phyloP scores from a whole-genome alignment of 2,888 invertebrate genomes.

The Sphecodes monilicornis region DNA sequence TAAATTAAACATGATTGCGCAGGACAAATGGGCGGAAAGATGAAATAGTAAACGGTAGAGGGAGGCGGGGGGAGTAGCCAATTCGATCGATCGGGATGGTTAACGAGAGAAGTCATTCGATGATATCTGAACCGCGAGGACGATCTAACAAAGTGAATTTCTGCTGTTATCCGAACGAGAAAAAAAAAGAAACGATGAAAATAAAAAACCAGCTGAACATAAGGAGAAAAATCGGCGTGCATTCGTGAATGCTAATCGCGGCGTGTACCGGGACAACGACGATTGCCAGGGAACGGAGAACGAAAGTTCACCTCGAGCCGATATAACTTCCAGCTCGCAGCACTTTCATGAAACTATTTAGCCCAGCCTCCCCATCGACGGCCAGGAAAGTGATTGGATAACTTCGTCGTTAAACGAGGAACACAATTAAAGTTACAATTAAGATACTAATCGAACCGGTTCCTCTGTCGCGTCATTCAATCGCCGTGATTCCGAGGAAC shows the following conservation, averaged over 20 bases:
- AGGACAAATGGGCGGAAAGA: not conserved
- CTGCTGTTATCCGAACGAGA: not conserved
- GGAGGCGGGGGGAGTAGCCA: not conserved
- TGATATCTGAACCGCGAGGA: not conserved
- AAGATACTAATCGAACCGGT: constrained; percentile 62
- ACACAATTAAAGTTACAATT: constrained; percentile 65
- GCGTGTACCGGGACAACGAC: constrained; percentile 23
- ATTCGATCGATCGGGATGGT: not conserved
- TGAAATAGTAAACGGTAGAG: not conserved
- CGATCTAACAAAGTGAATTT: not conserved
- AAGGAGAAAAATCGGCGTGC: not conserved
- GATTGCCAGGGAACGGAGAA: constrained; percentile 22
- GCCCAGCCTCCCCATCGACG: constrained; percentile 59
- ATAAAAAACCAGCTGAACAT: not conserved
- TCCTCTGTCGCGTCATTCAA: constrained; percentile 27
- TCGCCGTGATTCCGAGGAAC: constrained; percentile 31
- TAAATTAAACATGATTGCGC: not conserved
- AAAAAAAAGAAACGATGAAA: not conserved
- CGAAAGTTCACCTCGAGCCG: constrained; percentile 53
- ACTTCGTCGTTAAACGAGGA: constrained; percentile 63
- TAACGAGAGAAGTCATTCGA: constrained; percentile 13
- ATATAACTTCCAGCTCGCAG: constrained; percentile 58
- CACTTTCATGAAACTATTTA: constrained; percentile 62
- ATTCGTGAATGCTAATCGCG: constrained; percentile 40
- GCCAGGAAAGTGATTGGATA: constrained; percentile 64